Evolutionary conservation across 2,888 invertebrate species (phyloP), one percentile per base, ranked within the genome.

Genomic region (Thyatira batis): DNA sequence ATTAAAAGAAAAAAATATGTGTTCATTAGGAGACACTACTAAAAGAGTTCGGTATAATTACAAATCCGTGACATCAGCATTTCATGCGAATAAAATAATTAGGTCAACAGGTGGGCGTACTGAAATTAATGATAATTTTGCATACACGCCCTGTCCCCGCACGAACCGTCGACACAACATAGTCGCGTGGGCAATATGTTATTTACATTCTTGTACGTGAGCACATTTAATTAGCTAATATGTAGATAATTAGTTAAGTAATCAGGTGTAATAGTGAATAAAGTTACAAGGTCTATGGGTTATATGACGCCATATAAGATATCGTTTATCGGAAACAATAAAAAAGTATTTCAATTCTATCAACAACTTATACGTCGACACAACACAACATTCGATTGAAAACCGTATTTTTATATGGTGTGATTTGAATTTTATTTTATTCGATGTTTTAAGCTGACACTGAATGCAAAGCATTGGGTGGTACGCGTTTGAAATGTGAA

Each of bases 201-300:
- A 8, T 17, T 17, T 17, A 17, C 39, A 39, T 33, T 33, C n/a
- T 33, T 17, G 39, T 17, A 39, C 39, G 39, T 39, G 39, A 17
- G 13, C 8, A 39, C 1, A 17, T 39, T 39, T 39, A 39, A 39
- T 39, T 39, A 39, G 39, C 39, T 39, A 39, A 39, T 39, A 39
- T 46, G 48, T 39, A 46, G 45, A 51, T 23, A 55, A 44, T 33
- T 21, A 5, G 27, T 45, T 53, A 44, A 45, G 53, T 53, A 56
- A 53, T 49, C 49, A 43, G 46, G 13, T 39, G 39, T 39, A 17
- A 39, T 39, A 17, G 1, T 17, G 8, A 30, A 13, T 1, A 17
- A 39, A 17, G 39, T 39, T 39, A 39, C 17, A 17, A 39, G 39
- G 39, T 39, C 39, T 39, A 1, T 39, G 39, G 39, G 39, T 8